phyloP scores from a whole-genome alignment of 2,888 invertebrate species.

The Gari tellinella region DNA sequence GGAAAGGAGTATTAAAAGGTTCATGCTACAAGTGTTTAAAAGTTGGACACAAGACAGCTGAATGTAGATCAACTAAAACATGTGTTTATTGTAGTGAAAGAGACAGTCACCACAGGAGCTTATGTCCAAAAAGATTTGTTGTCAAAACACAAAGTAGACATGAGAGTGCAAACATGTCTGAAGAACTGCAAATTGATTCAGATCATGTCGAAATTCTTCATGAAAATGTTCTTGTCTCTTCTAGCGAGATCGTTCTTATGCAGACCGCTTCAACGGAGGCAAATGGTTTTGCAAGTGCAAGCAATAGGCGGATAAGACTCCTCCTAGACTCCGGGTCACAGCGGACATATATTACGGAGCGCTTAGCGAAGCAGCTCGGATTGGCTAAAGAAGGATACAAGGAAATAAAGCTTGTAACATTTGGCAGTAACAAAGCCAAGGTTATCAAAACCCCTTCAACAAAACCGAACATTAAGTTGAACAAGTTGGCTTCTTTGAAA shows the following conservation, averaged over 20 bases:
- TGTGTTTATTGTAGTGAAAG: conserved; percentile 34
- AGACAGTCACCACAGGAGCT: conserved; percentile 33
- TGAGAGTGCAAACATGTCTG: not conserved
- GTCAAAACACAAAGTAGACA: too few relatives aligned
- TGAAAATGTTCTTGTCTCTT: conserved; percentile 32
- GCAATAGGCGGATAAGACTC: not conserved
- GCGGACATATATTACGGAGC: conserved; percentile 27
- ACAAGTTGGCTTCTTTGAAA: too few relatives aligned
- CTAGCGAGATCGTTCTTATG: conserved; percentile 22
- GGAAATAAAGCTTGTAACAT: conserved; percentile 25
- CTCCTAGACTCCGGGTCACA: conserved; percentile 29
- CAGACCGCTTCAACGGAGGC: conserved; percentile 19
- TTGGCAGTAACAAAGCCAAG: conserved; percentile 28
- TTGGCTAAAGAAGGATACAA: conserved; percentile 1
- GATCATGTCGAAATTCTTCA: not conserved
- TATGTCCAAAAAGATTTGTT: conserved; percentile 25
- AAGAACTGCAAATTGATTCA: not conserved
- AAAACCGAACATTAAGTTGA: conserved; percentile 1
- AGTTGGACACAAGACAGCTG: conserved; percentile 15
- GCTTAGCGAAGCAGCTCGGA: conserved; percentile 13
- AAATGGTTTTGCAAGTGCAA: not conserved
- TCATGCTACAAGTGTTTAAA: conserved; percentile 32
- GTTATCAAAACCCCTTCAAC: conserved; percentile 19
- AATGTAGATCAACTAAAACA: conserved; percentile 24
- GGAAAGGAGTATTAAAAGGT: conserved; percentile 18